Evolutionary conservation across 2,888 invertebrate species (phyloP).

Genomic region (Himalopsyche anomala): DNA sequence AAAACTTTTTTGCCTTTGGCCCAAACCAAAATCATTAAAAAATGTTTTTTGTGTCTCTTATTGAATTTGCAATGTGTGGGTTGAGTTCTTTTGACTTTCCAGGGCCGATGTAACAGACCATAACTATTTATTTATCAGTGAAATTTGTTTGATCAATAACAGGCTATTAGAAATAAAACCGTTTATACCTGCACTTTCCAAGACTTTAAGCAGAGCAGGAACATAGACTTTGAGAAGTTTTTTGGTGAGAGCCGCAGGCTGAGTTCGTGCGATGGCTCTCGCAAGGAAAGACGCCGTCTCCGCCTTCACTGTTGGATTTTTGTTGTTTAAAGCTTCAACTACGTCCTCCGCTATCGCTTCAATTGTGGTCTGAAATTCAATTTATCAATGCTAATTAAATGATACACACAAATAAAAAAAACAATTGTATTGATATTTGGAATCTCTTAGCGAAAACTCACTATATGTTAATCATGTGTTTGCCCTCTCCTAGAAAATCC

Average conservation of each 20-base stretch:
- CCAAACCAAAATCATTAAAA: too few relatives aligned
- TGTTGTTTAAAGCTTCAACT: slow-evolving; percentile 90
- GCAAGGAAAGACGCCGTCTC: slow-evolving; percentile 91
- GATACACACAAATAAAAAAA: too few relatives aligned
- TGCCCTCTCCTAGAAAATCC: too few relatives aligned
- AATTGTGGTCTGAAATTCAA: slow-evolving; percentile 82
- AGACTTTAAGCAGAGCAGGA: slow-evolving; percentile 85
- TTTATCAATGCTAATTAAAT: neutral
- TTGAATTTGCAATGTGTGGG: too few relatives aligned
- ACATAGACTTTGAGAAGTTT: slow-evolving; percentile 92
- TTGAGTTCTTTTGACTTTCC: too few relatives aligned
- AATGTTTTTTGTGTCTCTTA: too few relatives aligned
- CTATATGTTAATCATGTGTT: too few relatives aligned
- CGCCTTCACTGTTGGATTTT: slow-evolving; percentile 93
- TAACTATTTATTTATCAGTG: too few relatives aligned
- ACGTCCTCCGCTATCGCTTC: slow-evolving; percentile 92
- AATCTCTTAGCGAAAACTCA: too few relatives aligned
- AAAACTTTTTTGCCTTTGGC: too few relatives aligned
- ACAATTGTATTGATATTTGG: too few relatives aligned
- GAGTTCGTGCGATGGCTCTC: slow-evolving; percentile 88
- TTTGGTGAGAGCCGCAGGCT: slow-evolving; percentile 89
- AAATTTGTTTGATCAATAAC: neutral
- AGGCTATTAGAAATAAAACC: neutral
- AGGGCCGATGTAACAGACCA: too few relatives aligned
- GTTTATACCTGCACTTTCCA: slow-evolving; percentile 83